Evolutionary conservation across 2,888 invertebrate genomes (phyloP).

Genomic region (Nomada flava): DNA sequence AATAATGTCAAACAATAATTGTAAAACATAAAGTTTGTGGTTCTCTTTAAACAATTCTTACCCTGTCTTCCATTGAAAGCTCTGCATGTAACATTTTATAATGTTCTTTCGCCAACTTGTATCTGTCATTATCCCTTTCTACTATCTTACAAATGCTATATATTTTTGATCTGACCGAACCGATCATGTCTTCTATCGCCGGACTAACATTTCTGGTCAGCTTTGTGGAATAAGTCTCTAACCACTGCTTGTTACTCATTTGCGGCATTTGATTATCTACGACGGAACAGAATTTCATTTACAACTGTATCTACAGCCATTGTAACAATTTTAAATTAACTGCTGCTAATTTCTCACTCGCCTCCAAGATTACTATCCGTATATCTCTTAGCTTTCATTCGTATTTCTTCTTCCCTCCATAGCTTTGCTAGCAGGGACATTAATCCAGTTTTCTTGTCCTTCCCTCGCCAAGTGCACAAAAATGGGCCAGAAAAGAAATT

Average conservation of each 20-base stretch:
- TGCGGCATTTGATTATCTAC: conserved; percentile 77
- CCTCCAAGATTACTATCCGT: conserved; percentile 80
- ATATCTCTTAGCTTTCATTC: conserved; percentile 77
- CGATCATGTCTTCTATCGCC: conserved; percentile 81
- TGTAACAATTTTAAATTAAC: background rate
- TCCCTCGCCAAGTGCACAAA: conserved; percentile 84
- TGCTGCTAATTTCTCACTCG: conserved; percentile 46
- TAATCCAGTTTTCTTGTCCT: conserved; percentile 77
- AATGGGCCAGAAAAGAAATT: conserved; percentile 80
- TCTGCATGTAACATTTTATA: conserved; percentile 81
- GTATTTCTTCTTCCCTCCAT: conserved; percentile 84
- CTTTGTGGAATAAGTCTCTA: conserved; percentile 75
- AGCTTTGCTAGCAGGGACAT: conserved; percentile 81
- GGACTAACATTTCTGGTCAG: conserved; percentile 75
- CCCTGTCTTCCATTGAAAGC: conserved; percentile 80
- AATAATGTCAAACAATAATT: background rate
- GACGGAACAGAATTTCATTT: background rate
- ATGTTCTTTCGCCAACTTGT: conserved; percentile 79
- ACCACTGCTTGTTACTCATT: conserved; percentile 83
- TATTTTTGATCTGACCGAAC: conserved; percentile 84
- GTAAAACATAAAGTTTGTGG: no score
- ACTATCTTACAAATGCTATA: conserved; percentile 83
- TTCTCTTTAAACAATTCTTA: conserved; percentile 60
- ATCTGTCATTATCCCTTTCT: conserved; percentile 76
- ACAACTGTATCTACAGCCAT: background rate